Evolutionary conservation across 2,113 vertebrate species (phyloP), one percentile per base, ranked within the genome.

Genomic region (Misgurnus anguillicaudatus): DNA sequence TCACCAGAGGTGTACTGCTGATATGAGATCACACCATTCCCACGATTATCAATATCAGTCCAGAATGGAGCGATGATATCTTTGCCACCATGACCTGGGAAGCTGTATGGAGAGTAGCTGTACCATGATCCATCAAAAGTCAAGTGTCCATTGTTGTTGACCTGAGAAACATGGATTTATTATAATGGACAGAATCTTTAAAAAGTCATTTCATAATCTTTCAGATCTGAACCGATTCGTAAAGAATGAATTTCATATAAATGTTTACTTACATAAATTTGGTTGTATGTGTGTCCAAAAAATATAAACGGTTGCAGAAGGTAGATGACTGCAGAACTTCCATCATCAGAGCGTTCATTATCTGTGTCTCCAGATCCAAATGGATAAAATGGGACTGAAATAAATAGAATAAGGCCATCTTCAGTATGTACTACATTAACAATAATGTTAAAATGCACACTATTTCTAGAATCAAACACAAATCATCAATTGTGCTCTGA

Each of bases 61-160:
- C 89, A 91, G 61, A 85, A 79, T 5, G 80, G 77, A 62, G 84
- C 80, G 11, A 85, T 85, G 58, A 85, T 31, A 47, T 82, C 74
- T 17, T 0, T n/a, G 7, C 24, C 41, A 7, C 31, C 45, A 63
- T 58, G 9, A 31, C 11, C 38, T 77, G 84, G 78, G 21, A 85
- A 85, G 3, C 24, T 36, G 48, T 63, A 63, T 19, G 80, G 80
- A 42, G 3, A 4, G 3, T 0, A 67, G n/a, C 17, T 41, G 78
- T 4, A 1, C 39, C 11, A 82, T 4, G 57, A 0, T 1, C 5
- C 16, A 41, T 82, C 38, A 75, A 85, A 85, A 7, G 84, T 82
- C 36, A 85, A 14, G 63, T 68, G 9, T 17, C 84, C 80, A 63
- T 85, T 80, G 74, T 78, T 78, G 74, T 74, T 82, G 2, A 85